Evolutionary conservation across 2,888 invertebrate species (phyloP).

Genomic region (Marasmarcha lunaedactyla): DNA sequence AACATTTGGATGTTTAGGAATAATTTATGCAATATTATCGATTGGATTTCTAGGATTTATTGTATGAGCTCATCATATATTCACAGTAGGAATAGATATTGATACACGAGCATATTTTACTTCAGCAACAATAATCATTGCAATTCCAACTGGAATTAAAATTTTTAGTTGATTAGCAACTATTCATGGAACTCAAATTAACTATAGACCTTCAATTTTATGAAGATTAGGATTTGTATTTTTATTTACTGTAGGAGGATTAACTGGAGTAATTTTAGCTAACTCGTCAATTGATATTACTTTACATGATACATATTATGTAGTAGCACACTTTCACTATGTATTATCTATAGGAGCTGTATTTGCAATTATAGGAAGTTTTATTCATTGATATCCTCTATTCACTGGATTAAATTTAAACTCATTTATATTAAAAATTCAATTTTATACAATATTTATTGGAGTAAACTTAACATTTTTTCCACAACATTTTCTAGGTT

Average conservation of each 20-base stretch:
- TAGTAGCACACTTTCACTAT: constrained; percentile 87
- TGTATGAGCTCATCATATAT: constrained; percentile 89
- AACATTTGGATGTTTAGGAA: constrained; percentile 79
- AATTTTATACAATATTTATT: constrained; percentile 79
- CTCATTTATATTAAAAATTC: constrained; percentile 71
- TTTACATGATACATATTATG: constrained; percentile 87
- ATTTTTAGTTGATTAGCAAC: constrained; percentile 83
- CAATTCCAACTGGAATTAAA: constrained; percentile 87
- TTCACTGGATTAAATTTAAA: constrained; percentile 74
- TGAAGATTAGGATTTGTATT: constrained; percentile 83
- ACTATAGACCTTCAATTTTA: constrained; percentile 68
- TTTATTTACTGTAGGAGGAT: constrained; percentile 80
- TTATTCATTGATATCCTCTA: constrained; percentile 79
- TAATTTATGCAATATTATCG: constrained; percentile 87
- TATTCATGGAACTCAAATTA: constrained; percentile 73
- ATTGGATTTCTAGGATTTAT: constrained; percentile 87
- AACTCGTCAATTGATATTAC: constrained; percentile 84
- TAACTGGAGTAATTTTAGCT: constrained; percentile 76
- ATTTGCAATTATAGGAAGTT: constrained; percentile 81
- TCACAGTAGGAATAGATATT: constrained; percentile 86
- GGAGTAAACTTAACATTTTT: constrained; percentile 86
- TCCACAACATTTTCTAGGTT: constrained; percentile 78
- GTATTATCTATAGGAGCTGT: constrained; percentile 84
- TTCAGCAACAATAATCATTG: constrained; percentile 89
- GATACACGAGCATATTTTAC: constrained; percentile 89